Conservation (phyloP, 2,888 invertebrate species). For the Phengaris alcon region DNA sequence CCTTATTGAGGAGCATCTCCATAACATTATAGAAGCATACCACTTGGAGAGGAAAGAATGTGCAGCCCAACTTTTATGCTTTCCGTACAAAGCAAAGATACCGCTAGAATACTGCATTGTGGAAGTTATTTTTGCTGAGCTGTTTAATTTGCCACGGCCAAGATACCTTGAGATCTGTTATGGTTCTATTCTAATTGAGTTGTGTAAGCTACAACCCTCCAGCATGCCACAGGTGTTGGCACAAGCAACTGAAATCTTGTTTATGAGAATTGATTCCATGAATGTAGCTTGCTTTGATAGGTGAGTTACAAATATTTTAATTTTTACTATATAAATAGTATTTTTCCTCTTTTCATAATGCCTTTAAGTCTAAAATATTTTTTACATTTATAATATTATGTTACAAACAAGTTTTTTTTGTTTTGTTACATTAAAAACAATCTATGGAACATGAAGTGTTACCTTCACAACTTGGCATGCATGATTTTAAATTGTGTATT, state of each 20-base stretch:
- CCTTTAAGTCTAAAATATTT: no score
- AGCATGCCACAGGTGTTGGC: constrained; percentile 98
- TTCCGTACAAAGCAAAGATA: constrained; percentile 95
- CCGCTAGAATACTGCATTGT: constrained; percentile 99
- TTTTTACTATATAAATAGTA: not conserved
- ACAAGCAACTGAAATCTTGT: constrained; percentile 98
- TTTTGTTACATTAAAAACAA: no score
- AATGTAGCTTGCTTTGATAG: constrained; percentile 97
- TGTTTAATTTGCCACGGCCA: constrained; percentile 95
- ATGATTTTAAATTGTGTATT: not conserved
- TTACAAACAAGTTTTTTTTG: no score
- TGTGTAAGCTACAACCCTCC: constrained; percentile 97
- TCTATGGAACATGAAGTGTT: no score
- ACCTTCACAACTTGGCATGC: no score
- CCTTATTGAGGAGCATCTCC: constrained; percentile 97
- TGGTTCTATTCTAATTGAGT: constrained; percentile 95
- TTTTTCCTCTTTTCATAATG: no score
- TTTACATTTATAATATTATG: no score
- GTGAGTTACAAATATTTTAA: constrained; percentile 54
- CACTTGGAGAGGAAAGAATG: constrained; percentile 96
- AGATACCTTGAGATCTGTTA: constrained; percentile 95
- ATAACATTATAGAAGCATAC: constrained; percentile 94
- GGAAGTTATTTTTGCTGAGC: constrained; percentile 96
- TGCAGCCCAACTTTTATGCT: constrained; percentile 93
- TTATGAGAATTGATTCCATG: constrained; percentile 97